A percentile compares a stretch with the other conserved stretches of the same genome.
These are phyloP conservation scores for Dicrurus megarhynchus DNA, from an alignment of 2,113 vertebrate species.

Conservation along the genomic window DNA sequence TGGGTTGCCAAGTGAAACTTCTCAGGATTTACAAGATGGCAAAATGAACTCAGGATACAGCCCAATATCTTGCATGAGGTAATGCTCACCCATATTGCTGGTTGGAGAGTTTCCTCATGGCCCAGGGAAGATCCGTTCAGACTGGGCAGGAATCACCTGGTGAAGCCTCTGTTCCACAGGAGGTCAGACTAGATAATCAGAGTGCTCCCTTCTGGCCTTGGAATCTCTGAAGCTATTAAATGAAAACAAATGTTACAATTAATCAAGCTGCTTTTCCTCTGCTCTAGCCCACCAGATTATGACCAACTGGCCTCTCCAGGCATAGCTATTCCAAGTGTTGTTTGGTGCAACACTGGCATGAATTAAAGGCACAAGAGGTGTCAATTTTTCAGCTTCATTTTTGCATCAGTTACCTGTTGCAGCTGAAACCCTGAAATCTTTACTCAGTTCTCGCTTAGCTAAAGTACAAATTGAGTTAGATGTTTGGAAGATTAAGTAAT, in stretches of 20 bases:
- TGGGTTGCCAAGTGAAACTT: neutral
- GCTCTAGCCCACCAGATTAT: neutral
- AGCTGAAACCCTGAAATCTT: neutral
- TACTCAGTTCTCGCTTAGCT: neutral
- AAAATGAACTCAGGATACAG: neutral
- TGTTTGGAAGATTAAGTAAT: neutral
- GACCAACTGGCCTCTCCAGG: neutral
- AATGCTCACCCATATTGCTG: neutral
- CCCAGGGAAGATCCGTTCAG: neutral
- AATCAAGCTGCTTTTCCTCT: constrained; percentile 8
- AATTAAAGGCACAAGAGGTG: neutral
- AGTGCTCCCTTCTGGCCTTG: neutral
- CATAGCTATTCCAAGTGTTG: neutral
- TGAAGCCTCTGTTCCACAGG: neutral
- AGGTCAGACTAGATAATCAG: constrained; percentile 26
- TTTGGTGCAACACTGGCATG: neutral
- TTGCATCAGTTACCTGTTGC: neutral
- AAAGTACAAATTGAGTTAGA: neutral
- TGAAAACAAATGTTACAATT: constrained; percentile 15
- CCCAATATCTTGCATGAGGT: neutral
- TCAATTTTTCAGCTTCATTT: neutral
- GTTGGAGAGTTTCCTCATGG: neutral
- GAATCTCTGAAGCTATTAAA: constrained; percentile 2
- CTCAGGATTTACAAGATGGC: neutral
- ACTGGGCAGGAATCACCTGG: neutral